phyloP scores from a whole-genome alignment of 2,888 invertebrate species.

The Bedellia somnulentella region DNA sequence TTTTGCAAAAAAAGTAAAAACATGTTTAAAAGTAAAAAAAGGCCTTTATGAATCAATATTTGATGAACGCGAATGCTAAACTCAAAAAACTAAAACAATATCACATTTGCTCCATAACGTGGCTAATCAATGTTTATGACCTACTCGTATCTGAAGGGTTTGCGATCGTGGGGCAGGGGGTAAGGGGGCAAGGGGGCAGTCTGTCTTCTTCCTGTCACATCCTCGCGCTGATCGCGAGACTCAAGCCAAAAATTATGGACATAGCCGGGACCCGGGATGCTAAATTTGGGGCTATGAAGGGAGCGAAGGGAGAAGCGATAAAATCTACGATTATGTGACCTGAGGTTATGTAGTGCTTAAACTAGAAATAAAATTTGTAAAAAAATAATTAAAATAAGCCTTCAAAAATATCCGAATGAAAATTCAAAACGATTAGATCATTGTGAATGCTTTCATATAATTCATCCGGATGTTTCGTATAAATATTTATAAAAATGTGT shows the following conservation, averaged over 20 bases:
- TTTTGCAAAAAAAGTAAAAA: no score
- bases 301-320: not conserved
- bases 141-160: constrained; percentile 4
- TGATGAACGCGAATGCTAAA: no score
- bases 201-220: constrained; percentile 16
- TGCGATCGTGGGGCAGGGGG: not conserved
- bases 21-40: no score
- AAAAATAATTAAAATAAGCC: not conserved
- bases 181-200: constrained; percentile 10
- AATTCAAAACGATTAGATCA: not conserved
- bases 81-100: no score
- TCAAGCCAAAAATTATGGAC: constrained; percentile 14
- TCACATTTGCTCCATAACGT: no score
- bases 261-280: constrained; percentile 4
- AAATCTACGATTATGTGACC: not conserved
- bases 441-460: no score
- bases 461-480: no score
- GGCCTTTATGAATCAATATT: no score
- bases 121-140: constrained; percentile 6
- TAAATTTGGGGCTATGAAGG: not conserved
- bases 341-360: not conserved
- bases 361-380: not conserved
- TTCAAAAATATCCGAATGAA: not conserved
- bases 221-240: constrained; percentile 15
- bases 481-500: no score